Percentiles rank a stretch among this genome's conserved stretches.
Evolutionary conservation across 2,888 invertebrate genomes (phyloP).

Genomic region (Axea sp.): DNA sequence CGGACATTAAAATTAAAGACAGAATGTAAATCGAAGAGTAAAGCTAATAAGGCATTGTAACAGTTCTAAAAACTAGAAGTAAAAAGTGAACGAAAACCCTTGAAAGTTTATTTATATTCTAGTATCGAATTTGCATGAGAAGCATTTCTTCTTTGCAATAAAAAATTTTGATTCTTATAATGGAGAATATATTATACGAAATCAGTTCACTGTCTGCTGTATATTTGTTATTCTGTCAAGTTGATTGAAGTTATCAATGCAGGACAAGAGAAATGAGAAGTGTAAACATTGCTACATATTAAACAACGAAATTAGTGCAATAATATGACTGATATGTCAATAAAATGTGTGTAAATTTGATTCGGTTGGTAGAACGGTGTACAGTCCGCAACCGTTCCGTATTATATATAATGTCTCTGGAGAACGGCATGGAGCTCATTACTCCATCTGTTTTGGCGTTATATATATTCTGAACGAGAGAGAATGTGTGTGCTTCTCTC

Average conservation of each 20-base stretch:
- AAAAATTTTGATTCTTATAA: too few relatives aligned
- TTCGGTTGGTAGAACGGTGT: slow-evolving; percentile 35
- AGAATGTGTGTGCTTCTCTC: slow-evolving; percentile 20
- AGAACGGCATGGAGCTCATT: slow-evolving; percentile 31
- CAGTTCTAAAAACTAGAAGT: too few relatives aligned
- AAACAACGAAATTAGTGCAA: slow-evolving; percentile 31
- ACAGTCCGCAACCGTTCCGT: slow-evolving; percentile 43
- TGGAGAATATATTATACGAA: too few relatives aligned
- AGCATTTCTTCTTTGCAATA: too few relatives aligned
- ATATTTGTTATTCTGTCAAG: slow-evolving; percentile 6
- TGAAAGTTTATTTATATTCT: too few relatives aligned
- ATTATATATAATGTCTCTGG: slow-evolving; percentile 47
- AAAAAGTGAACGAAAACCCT: too few relatives aligned
- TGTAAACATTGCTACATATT: slow-evolving; percentile 10
- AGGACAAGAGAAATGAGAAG: slow-evolving; percentile 7
- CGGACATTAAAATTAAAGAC: too few relatives aligned
- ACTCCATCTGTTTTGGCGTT: slow-evolving; percentile 33
- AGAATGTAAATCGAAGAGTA: too few relatives aligned
- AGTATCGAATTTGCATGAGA: too few relatives aligned
- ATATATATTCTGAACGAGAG: slow-evolving; percentile 11
- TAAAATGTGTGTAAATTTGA: slow-evolving; percentile 52
- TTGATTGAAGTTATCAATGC: background rate
- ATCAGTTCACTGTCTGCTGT: too few relatives aligned
- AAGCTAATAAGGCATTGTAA: too few relatives aligned
- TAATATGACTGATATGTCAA: slow-evolving; percentile 50